Evolutionary conservation across 2,113 vertebrate genomes (phyloP), one percentile per base, ranked within the genome.

Genomic region (Dascyllus trimaculatus): DNA sequence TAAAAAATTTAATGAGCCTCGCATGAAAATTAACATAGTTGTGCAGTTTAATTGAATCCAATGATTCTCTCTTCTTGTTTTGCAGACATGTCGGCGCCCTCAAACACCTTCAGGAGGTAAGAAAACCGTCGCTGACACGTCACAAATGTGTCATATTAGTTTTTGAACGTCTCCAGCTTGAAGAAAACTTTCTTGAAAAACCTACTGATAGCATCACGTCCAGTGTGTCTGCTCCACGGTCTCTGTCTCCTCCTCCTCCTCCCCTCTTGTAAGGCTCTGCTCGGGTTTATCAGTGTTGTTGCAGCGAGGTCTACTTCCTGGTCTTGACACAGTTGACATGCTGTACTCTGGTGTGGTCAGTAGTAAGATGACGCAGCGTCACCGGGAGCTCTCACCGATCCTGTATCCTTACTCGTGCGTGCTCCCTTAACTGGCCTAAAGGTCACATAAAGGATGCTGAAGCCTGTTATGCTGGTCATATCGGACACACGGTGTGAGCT

Each of bases 11-110:
- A 84, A 87, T 49, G 22, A 61, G 46, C 51, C 49, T 63, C 26
- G n/a, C 73, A 29, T 15, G 66, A 22, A 78, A 54, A 83, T 59
- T 38, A 71, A 72, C 54, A 32, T 24, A 40, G 52, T 64, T 78
- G 38, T 73, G 38, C 25, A 48, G 14, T 77, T 49, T 32, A 45
- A 32, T 19, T 29, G 63, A 49, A 68, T 72, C 24, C 56, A 67
- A 15, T 70, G 61, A 46, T 73, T 63, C 26, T 64, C 38, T 85
- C 18, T 82, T 77, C 67, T 60, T 91, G 62, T 89, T 89, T 91
- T 88, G 35, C 93, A 99, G 98, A 72, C 98, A 97, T 0, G 95
- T 99, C 84, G 95, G 95, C 78, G 89, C 93, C 88, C 95, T 99
- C 78, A 96, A 95, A 90, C 89, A 94, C 80, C 92, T 99, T 83